phyloP scores from a whole-genome alignment of 2,113 vertebrate species.

The Raja brachyura region DNA sequence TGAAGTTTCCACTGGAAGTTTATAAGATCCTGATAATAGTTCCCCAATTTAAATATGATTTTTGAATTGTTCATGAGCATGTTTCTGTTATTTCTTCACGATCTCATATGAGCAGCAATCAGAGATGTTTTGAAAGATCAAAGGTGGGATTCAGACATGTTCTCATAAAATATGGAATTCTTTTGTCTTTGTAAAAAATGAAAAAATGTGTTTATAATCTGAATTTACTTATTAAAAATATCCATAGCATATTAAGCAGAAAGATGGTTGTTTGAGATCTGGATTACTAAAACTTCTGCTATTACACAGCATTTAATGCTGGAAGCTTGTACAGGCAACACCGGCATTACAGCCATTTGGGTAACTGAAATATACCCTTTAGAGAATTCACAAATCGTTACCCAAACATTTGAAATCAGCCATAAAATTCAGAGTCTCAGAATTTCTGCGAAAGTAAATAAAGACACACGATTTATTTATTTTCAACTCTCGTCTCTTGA shows the following conservation, averaged over 20 bases:
- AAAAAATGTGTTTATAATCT: background rate
- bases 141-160: background rate
- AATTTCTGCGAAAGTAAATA: no score
- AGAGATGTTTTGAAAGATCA: conserved; percentile 1
- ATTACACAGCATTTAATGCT: no score
- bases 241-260: background rate
- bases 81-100: background rate
- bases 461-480: no score
- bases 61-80: background rate
- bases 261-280: background rate
- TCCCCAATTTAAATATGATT: background rate
- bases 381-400: no score
- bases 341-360: no score
- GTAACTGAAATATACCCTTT: no score
- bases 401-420: no score
- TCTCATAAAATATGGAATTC: background rate
- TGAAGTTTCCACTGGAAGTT: background rate
- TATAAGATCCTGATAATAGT: background rate
- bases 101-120: background rate
- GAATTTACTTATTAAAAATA: conserved; percentile 2
- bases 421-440: no score
- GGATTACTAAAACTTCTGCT: background rate
- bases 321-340: no score
- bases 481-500: no score
- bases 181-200: background rate